Evolutionary conservation across 2,797 vertebrate species (phyloP).

Genomic region (Enteromius viviparus): DNA sequence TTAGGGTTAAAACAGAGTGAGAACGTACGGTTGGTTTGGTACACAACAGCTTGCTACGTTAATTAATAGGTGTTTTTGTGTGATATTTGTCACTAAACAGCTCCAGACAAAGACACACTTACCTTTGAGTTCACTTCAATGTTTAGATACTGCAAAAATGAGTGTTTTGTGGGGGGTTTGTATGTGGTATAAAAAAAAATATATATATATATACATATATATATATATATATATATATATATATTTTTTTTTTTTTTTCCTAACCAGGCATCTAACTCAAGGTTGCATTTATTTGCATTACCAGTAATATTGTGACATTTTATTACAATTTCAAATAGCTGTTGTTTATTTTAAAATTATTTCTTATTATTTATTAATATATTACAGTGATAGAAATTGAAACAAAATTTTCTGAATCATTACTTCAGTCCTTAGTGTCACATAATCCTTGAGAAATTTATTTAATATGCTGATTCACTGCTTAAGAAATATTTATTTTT

Average conservation of each 20-base stretch:
- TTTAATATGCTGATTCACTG: neutral
- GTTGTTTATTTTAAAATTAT: neutral
- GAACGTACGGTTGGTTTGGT: neutral
- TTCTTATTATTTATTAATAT: neutral
- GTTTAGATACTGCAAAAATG: neutral
- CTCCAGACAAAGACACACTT: neutral
- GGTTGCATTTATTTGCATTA: neutral
- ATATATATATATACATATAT: too few relatives aligned
- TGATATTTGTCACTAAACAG: constrained; percentile 38
- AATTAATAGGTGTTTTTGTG: constrained; percentile 35
- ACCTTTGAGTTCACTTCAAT: neutral
- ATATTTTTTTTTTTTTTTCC: too few relatives aligned
- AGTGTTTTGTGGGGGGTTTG: neutral
- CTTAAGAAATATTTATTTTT: neutral
- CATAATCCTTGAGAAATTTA: neutral
- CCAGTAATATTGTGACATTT: neutral
- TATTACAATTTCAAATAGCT: neutral
- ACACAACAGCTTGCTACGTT: constrained; percentile 46
- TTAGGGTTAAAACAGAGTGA: neutral
- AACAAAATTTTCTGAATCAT: neutral
- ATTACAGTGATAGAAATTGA: neutral
- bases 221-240: too few relatives aligned
- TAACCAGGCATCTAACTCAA: neutral
- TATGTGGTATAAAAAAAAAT: too few relatives aligned
- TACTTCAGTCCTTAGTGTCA: neutral